A percentile compares a stretch with the other conserved stretches of the same genome.
These are phyloP conservation scores for Seira ritae DNA, from an alignment of 2,888 invertebrate species.

Conservation along the genomic window DNA sequence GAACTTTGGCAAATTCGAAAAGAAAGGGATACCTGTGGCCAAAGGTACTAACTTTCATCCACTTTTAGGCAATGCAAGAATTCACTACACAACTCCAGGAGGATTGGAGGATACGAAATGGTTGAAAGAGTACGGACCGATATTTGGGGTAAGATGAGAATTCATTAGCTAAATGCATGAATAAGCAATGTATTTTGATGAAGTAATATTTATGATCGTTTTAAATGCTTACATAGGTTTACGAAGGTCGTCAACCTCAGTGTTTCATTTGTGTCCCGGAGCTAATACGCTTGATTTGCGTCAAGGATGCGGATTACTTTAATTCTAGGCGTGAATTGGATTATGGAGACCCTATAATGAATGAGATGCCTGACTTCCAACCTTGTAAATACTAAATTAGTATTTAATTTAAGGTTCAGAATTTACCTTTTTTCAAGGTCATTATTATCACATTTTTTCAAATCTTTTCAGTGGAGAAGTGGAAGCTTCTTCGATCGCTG, in stretches of 20 bases:
- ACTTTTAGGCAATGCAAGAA: conserved; percentile 60
- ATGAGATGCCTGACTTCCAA: conserved; percentile 66
- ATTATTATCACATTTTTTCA: not conserved
- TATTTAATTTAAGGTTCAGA: not conserved
- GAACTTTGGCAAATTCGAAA: conserved; percentile 68
- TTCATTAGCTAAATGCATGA: not conserved
- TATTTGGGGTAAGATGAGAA: conserved; percentile 68
- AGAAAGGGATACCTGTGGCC: conserved; percentile 65
- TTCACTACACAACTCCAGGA: conserved; percentile 38
- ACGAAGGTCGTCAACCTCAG: conserved; percentile 63
- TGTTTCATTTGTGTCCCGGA: conserved; percentile 61
- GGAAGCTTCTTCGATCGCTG: conserved; percentile 25
- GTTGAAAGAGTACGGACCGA: conserved; percentile 63
- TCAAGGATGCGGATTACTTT: conserved; percentile 65
- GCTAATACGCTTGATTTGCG: conserved; percentile 56
- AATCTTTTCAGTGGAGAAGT: conserved; percentile 29
- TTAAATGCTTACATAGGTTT: conserved; percentile 67
- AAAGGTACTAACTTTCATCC: conserved; percentile 52
- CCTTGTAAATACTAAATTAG: conserved; percentile 27
- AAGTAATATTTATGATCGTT: not conserved
- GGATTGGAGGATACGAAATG: conserved; percentile 61
- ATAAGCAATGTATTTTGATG: not conserved
- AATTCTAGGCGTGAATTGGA: conserved; percentile 50
- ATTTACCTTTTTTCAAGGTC: no score
- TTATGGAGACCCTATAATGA: conserved; percentile 58